Evolutionary conservation across 2,797 vertebrate genomes (phyloP).

Genomic region (Sebastiscus tertius): DNA sequence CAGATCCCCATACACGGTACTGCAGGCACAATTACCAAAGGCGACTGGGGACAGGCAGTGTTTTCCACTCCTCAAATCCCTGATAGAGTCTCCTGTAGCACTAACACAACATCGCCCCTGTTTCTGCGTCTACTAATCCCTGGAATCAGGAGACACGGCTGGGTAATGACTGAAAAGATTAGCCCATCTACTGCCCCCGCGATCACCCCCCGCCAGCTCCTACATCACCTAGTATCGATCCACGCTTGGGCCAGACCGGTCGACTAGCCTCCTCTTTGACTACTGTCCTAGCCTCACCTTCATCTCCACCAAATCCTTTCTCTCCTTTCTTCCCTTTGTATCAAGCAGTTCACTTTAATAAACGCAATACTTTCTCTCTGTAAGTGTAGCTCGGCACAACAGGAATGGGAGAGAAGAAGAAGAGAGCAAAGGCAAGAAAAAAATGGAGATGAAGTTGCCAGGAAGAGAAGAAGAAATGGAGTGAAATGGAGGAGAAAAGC

Average conservation of each 20-base stretch:
- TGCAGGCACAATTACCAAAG: conserved; percentile 60
- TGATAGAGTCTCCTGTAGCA: conserved; percentile 64
- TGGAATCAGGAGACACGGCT: conserved; percentile 67
- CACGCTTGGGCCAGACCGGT: conserved; percentile 36
- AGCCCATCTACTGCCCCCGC: conserved; percentile 50
- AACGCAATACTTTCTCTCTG: not conserved
- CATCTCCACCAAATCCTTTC: conserved; percentile 21
- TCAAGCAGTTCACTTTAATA: not conserved
- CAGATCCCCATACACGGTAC: conserved; percentile 17
- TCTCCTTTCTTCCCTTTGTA: conserved; percentile 14
- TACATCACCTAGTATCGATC: conserved; percentile 71
- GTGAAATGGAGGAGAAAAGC: conserved; percentile 29
- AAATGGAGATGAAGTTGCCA: not conserved
- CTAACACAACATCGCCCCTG: conserved; percentile 71
- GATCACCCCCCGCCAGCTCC: conserved; percentile 32
- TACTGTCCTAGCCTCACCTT: conserved; percentile 33
- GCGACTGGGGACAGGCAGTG: conserved; percentile 49
- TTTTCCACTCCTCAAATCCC: conserved; percentile 68
- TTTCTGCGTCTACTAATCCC: conserved; percentile 72
- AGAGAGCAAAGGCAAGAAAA: not conserved
- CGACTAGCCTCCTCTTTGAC: conserved; percentile 21
- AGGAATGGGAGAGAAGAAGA: not conserved
- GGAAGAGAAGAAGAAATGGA: conserved; percentile 13
- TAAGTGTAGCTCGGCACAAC: not conserved
- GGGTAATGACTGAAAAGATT: conserved; percentile 77